These are phyloP conservation scores for Sphaerophoria rueppellii DNA, from an alignment of 2,888 invertebrate species.

Conservation along the genomic window DNA sequence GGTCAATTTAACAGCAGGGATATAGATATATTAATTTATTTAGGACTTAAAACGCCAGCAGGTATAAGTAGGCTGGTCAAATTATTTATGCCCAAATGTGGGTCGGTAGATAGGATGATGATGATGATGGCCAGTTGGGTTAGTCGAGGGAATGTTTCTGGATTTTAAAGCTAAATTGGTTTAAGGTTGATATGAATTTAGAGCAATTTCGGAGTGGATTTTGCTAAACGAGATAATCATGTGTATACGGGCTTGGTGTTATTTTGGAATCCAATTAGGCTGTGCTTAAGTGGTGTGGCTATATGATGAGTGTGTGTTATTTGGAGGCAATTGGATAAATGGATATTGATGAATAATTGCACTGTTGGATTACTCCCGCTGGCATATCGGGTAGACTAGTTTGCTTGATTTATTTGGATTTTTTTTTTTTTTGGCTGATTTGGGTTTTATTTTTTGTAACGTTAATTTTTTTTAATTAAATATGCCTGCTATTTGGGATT, in stretches of 20 bases:
- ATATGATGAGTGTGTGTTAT: neutral
- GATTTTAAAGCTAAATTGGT: conserved; percentile 36
- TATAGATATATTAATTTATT: conserved; percentile 40
- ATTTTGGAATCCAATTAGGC: conserved; percentile 47
- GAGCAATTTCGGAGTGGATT: conserved; percentile 30
- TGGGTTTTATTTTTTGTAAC: neutral
- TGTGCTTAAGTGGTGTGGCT: conserved; percentile 39
- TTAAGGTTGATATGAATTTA: conserved; percentile 25
- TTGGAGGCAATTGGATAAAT: conserved; percentile 11
- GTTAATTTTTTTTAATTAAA: neutral
- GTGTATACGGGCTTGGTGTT: conserved; percentile 3
- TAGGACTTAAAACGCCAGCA: conserved; percentile 33
- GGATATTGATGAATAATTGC: conserved; percentile 37
- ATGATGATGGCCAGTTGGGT: conserved; percentile 7
- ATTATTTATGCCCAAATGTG: conserved; percentile 48
- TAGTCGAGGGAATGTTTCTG: conserved; percentile 8
- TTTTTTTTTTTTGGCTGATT: neutral
- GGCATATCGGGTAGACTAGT: neutral
- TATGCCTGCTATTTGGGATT: no score
- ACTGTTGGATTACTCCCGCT: neutral
- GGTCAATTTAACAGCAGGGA: neutral
- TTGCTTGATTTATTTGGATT: conserved; percentile 17
- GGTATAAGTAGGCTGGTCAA: conserved; percentile 23
- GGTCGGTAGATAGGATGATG: neutral
- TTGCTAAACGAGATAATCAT: conserved; percentile 41